Evolutionary conservation across 1,140 invertebrate genomes (phyloP).

Genomic region (Lasaia peninsularis): DNA sequence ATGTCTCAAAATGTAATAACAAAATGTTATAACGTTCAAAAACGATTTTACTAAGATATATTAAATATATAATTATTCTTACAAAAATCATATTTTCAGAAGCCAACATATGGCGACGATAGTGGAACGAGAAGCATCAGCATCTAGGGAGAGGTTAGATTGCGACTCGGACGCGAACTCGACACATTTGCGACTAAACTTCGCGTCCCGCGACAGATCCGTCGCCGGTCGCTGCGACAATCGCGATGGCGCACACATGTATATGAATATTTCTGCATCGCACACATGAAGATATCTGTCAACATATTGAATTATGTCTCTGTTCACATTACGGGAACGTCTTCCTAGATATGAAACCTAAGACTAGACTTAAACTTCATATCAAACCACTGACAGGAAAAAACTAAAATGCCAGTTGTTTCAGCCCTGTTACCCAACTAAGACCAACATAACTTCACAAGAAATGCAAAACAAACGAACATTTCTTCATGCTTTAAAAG

Average conservation of each 20-base stretch:
- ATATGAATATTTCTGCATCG: conserved; percentile 65
- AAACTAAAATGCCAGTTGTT: too few species aligned
- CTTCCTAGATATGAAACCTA: too few species aligned
- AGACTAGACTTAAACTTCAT: too few species aligned
- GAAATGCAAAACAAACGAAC: too few species aligned
- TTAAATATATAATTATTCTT: not conserved
- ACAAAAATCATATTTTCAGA: conserved; percentile 23
- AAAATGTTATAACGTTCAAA: too few species aligned
- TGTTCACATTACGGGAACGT: too few species aligned
- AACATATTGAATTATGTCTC: conserved; percentile 3
- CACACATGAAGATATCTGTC: conserved; percentile 36
- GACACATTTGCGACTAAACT: conserved; percentile 39
- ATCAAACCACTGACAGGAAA: too few species aligned
- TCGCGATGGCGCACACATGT: conserved; percentile 57
- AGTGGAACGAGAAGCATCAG: conserved; percentile 59
- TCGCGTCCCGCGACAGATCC: conserved; percentile 41
- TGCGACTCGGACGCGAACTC: conserved; percentile 33
- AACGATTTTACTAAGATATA: too few species aligned
- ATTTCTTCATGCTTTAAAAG: too few species aligned
- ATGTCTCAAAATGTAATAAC: too few species aligned
- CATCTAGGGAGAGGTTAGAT: conserved; percentile 51
- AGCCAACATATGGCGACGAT: conserved; percentile 66
- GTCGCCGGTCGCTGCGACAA: conserved; percentile 45
- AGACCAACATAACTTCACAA: too few species aligned
- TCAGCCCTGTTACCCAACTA: too few species aligned